phyloP scores from a whole-genome alignment of 2,113 vertebrate species.

The Prochilodus magdalenae region DNA sequence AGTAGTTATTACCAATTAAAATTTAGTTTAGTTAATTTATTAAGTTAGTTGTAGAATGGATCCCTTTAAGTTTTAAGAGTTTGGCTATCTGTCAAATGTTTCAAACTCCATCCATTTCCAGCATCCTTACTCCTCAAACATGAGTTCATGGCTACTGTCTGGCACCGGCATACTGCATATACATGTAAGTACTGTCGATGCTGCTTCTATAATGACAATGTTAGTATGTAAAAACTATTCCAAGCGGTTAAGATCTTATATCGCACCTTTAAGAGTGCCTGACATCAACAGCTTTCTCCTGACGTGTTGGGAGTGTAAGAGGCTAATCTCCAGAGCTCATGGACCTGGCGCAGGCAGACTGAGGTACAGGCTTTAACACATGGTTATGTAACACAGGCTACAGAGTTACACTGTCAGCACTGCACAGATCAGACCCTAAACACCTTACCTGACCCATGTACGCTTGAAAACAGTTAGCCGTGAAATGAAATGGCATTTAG shows the following conservation, averaged over 20 bases:
- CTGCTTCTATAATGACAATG: background rate
- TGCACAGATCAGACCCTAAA: slow-evolving; percentile 65
- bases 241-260: slow-evolving; percentile 1
- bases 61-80: background rate
- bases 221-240: background rate
- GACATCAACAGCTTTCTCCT: slow-evolving; percentile 54
- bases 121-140: background rate
- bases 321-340: slow-evolving; percentile 67
- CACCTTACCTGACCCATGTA: slow-evolving; percentile 47
- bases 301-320: slow-evolving; percentile 48
- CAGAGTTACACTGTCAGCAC: slow-evolving; percentile 65
- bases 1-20: background rate
- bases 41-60: no score
- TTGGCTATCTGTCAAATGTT: background rate
- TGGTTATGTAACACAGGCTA: slow-evolving; percentile 64
- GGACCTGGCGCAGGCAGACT: slow-evolving; percentile 74
- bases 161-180: background rate
- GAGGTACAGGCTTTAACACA: slow-evolving; percentile 65
- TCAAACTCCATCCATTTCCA: background rate
- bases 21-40: no score
- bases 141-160: background rate
- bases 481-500: slow-evolving; percentile 6
- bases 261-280: slow-evolving; percentile 13
- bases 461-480: slow-evolving; percentile 14
- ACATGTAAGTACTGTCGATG: background rate